phyloP scores from a whole-genome alignment of 2,888 invertebrate genomes.

The Halictus quadricinctus region DNA sequence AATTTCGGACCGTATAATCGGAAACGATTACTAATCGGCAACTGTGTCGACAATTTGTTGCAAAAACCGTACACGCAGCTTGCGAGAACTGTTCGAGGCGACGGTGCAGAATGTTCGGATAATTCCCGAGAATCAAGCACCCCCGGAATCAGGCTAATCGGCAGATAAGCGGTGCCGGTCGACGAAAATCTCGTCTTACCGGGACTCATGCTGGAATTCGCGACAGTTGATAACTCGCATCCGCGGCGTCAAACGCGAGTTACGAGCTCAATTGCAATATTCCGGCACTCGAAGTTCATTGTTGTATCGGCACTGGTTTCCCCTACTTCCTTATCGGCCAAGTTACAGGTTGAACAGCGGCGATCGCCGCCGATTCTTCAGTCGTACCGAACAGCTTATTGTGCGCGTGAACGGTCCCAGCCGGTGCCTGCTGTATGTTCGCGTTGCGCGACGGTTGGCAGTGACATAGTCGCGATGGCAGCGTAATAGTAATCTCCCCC shows the following conservation, averaged over 20 bases:
- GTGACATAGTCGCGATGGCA: neutral
- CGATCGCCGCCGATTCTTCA: slow-evolving; percentile 38
- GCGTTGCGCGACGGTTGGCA: neutral
- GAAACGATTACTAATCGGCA: no score
- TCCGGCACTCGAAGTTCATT: slow-evolving; percentile 40
- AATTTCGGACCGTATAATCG: no score
- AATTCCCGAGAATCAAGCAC: neutral
- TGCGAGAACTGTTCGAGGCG: neutral
- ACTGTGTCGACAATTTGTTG: neutral
- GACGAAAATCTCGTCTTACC: neutral
- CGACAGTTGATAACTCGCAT: neutral
- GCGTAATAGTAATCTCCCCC: neutral
- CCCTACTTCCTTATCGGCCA: slow-evolving; percentile 45
- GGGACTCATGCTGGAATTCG: neutral
- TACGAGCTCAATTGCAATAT: slow-evolving; percentile 53
- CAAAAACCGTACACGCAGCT: neutral
- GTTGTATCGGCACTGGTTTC: slow-evolving; percentile 23
- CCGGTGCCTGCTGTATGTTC: no score
- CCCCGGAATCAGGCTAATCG: neutral
- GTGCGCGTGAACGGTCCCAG: slow-evolving; percentile 22
- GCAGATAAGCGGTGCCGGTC: neutral
- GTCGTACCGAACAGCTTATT: slow-evolving; percentile 34
- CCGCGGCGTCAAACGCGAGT: slow-evolving; percentile 1
- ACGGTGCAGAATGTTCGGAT: neutral
- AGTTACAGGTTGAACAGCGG: slow-evolving; percentile 19